Evolutionary conservation across 2,797 vertebrate species (phyloP), one percentile per base, ranked within the genome.

Genomic region (Fratercula arctica): DNA sequence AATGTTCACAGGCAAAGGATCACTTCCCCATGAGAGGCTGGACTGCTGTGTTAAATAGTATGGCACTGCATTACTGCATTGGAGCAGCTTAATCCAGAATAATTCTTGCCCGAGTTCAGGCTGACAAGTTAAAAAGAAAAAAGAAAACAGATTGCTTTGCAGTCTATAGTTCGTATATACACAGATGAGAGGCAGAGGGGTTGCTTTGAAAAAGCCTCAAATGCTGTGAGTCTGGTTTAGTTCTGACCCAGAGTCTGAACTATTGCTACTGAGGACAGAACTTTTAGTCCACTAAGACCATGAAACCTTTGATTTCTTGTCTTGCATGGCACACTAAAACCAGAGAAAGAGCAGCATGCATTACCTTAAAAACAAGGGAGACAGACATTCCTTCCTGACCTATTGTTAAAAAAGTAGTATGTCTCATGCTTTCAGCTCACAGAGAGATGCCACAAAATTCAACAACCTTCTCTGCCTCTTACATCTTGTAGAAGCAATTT

Each of bases 401-500:
- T 54, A 35, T 24, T 85, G 70, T 39, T 60, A 48, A 50, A 80
- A 90, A 90, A 18, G 20, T 64, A 56, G 29, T 4, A 37, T 29
- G 41, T 64, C 54, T 83, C 53, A 41, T 54, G 37, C 68, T 96
- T 91, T 77, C 67, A 93, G 66, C 59, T 92, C 67, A 72, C 89
- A 95, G 66, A 89, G 23, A 94, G 66, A 74, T 67, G 63, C 74
- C 75, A 77, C 64, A 74, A 85, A 94, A 94, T 91, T 86, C 73
- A 16, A 57, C 83, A 94, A 70, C 45, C 11, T 84, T 87, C 60
- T 83, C 72, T 95, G 61, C 73, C 29, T 90, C 69, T 96, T 85
- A 79, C 74, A 79, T 91, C 89, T 93, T 93, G 91, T 82, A 93
- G 79, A 90, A 96, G 84, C 93, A 96, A 97, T 97, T 97, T 97